Evolutionary conservation across 2,797 vertebrate species (phyloP).

Genomic region (Poecilia wingei): DNA sequence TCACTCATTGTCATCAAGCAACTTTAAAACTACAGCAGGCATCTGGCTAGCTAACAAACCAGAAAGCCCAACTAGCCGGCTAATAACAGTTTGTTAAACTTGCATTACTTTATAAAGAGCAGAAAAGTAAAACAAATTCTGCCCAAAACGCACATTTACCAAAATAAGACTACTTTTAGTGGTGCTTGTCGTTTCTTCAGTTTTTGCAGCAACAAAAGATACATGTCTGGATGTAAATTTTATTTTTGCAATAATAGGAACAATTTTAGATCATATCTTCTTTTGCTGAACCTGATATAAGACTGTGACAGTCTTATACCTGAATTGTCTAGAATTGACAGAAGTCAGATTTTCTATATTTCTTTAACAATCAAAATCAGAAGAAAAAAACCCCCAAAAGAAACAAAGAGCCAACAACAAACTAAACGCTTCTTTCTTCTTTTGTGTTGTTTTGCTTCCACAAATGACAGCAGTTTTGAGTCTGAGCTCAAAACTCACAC

Average conservation of each 20-base stretch:
- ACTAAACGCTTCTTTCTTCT: not conserved
- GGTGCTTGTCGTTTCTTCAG: not conserved
- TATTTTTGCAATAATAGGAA: not conserved
- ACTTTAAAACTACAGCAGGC: not conserved
- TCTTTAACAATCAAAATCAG: not conserved
- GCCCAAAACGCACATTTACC: not conserved
- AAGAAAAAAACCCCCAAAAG: not conserved
- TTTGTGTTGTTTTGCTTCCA: not conserved
- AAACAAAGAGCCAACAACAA: not conserved
- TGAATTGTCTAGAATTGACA: not conserved
- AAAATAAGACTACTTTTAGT: not conserved
- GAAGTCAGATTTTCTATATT: not conserved
- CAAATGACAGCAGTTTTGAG: constrained; percentile 24
- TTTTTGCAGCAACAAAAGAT: not conserved
- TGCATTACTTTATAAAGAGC: not conserved
- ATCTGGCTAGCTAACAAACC: not conserved
- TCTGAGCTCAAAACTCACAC: constrained; percentile 13
- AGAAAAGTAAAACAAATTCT: not conserved
- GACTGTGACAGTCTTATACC: not conserved
- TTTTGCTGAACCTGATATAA: not conserved
- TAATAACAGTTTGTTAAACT: not conserved
- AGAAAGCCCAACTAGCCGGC: not conserved
- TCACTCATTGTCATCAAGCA: not conserved
- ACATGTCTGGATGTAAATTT: not conserved
- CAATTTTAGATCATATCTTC: not conserved